Conservation (phyloP, 2,113 vertebrate species). For the Anoura caudifer region DNA sequence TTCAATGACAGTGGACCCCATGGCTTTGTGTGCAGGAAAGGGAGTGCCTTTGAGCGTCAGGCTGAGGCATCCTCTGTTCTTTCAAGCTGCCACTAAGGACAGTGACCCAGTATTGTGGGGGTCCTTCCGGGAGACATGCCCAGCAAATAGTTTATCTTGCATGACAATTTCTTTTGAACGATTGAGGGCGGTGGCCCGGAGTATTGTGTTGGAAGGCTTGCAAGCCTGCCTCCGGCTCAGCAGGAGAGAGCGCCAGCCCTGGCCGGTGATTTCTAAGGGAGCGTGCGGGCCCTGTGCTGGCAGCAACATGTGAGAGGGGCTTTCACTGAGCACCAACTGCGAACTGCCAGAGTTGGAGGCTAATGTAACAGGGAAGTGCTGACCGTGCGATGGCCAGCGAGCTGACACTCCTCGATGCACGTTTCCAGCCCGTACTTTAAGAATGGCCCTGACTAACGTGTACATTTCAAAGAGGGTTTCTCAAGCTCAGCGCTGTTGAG, state of each 20-base stretch:
- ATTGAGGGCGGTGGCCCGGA: background rate
- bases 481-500: background rate
- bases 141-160: background rate
- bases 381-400: background rate
- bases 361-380: background rate
- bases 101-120: too few relatives aligned
- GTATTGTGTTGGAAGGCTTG: background rate
- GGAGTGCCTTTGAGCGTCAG: background rate
- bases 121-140: background rate
- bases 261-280: background rate
- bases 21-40: background rate
- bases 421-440: background rate
- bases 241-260: background rate
- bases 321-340: background rate
- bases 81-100: background rate
- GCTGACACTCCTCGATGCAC: background rate
- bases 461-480: background rate
- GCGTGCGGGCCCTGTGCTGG: rapidly evolving
- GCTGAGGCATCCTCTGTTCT: background rate
- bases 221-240: background rate
- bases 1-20: too few relatives aligned
- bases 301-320: background rate
- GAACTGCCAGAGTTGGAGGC: background rate
- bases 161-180: background rate
- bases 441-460: background rate